Conservation (phyloP, 2,888 invertebrate species). For the Drosophila falleni region DNA sequence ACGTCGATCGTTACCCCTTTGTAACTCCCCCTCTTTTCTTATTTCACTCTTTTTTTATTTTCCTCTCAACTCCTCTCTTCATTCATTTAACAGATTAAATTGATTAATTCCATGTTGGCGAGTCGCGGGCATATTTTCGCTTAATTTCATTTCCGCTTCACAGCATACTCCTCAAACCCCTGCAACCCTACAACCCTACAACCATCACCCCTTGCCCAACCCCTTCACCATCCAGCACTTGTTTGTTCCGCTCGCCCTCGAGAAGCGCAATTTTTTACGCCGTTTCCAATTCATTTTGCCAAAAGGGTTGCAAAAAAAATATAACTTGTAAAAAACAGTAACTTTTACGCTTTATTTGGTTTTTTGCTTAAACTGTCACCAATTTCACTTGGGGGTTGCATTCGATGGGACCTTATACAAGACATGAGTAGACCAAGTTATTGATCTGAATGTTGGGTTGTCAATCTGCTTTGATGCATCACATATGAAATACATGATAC, state of each 20-base stretch:
- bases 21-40: slow-evolving; percentile 1
- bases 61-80: slow-evolving; percentile 14
- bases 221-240: slow-evolving; percentile 51
- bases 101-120: slow-evolving; percentile 84
- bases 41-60: neutral
- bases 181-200: too few relatives aligned
- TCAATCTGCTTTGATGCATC: slow-evolving; percentile 78
- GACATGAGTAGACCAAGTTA: slow-evolving; percentile 48
- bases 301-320: slow-evolving; percentile 77
- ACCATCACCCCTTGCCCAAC: neutral
- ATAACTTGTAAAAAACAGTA: neutral
- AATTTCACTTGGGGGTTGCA: slow-evolving; percentile 60
- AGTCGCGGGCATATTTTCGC: slow-evolving; percentile 76
- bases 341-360: slow-evolving; percentile 57
- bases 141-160: slow-evolving; percentile 83
- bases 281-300: slow-evolving; percentile 48
- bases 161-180: slow-evolving; percentile 15
- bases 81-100: slow-evolving; percentile 84
- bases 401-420: slow-evolving; percentile 9
- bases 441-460: slow-evolving; percentile 73
- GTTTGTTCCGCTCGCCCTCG: slow-evolving; percentile 76
- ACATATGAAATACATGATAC: slow-evolving; percentile 57
- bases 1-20: slow-evolving; percentile 40
- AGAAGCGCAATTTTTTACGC: slow-evolving; percentile 77
- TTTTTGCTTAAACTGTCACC: slow-evolving; percentile 63